phyloP scores from a whole-genome alignment of 2,797 vertebrate species.

The Acanthornis magna region DNA sequence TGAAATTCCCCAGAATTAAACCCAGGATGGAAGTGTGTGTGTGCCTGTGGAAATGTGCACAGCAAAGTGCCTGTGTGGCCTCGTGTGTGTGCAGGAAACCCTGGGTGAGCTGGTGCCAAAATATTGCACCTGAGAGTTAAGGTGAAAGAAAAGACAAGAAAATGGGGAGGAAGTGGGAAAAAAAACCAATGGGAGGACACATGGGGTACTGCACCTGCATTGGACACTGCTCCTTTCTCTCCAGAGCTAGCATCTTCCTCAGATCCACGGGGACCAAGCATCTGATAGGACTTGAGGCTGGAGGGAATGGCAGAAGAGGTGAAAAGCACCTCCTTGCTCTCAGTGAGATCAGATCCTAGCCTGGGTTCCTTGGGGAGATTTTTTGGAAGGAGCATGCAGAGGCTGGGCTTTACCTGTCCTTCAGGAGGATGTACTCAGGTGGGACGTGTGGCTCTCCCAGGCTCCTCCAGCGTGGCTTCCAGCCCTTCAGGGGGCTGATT shows the following conservation, averaged over 20 bases:
- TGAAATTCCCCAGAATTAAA: neutral
- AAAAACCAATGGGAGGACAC: accelerated
- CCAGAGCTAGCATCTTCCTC: conserved; percentile 76
- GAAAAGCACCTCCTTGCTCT: neutral
- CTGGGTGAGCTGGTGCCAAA: neutral
- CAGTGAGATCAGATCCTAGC: neutral
- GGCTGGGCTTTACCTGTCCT: conserved; percentile 74
- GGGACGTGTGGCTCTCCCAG: conserved; percentile 81
- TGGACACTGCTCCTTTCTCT: conserved; percentile 70
- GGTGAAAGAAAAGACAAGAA: neutral
- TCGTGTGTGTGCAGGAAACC: neutral
- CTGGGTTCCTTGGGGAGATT: neutral
- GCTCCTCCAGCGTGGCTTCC: conserved; percentile 87
- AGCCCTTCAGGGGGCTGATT: conserved; percentile 73
- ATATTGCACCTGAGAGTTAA: neutral
- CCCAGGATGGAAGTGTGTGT: accelerated
- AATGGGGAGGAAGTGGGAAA: neutral
- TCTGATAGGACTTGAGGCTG: conserved; percentile 71
- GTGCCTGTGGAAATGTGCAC: neutral
- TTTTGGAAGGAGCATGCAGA: neutral
- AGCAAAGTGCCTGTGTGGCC: neutral
- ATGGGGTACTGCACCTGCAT: conserved; percentile 46
- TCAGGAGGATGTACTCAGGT: conserved; percentile 71
- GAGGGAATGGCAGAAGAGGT: neutral
- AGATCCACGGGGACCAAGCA: conserved; percentile 64